Conservation (phyloP, 2,113 vertebrate species). For the Mastomys natalensis region DNA sequence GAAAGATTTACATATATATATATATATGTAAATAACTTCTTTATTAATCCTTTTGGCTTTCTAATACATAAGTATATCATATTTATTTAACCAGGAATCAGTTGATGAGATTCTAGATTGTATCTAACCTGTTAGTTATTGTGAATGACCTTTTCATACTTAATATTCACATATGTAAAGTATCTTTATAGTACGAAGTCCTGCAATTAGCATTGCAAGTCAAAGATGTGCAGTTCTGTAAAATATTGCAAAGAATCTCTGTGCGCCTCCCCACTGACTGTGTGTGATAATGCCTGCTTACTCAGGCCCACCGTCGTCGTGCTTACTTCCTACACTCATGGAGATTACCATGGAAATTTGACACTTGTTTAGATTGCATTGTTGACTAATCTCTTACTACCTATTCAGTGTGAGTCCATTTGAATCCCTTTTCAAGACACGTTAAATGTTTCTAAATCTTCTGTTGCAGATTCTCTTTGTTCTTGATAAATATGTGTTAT, state of each 20-base stretch:
- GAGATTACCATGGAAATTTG: background rate
- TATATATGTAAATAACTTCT: slow-evolving; percentile 23
- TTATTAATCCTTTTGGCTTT: background rate
- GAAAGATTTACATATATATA: background rate
- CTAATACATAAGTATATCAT: background rate
- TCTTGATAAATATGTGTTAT: slow-evolving; percentile 37
- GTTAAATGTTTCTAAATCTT: background rate
- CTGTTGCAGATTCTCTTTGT: background rate
- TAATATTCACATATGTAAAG: background rate
- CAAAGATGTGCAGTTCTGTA: background rate
- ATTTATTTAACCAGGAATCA: background rate
- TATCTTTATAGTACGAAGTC: slow-evolving; percentile 8
- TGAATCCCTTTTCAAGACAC: background rate
- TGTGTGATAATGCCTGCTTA: background rate
- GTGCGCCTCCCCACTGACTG: background rate
- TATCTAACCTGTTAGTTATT: background rate
- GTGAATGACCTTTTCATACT: background rate
- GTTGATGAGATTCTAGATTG: background rate
- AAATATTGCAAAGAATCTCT: background rate
- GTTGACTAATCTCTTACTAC: background rate
- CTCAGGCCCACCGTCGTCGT: background rate
- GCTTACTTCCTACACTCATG: background rate
- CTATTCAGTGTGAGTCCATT: background rate
- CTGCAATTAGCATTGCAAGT: background rate
- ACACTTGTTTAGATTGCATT: background rate